Conservation (phyloP, 2,888 invertebrate species). For the Stenurella melanura region DNA sequence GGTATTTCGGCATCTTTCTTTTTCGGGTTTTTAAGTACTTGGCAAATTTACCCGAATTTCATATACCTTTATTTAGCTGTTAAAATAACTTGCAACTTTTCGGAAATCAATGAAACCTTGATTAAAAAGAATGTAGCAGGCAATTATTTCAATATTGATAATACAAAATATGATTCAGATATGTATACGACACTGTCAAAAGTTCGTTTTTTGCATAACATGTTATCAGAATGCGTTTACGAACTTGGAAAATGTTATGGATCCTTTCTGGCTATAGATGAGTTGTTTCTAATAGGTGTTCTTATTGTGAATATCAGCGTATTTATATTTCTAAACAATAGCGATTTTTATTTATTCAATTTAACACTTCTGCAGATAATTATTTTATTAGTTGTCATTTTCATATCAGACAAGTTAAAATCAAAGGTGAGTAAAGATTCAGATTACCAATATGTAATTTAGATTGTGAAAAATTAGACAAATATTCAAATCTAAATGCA, state of each 20-base stretch:
- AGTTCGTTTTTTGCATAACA: slow-evolving; percentile 54
- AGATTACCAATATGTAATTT: neutral
- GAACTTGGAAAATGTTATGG: slow-evolving; percentile 58
- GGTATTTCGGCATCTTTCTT: slow-evolving; percentile 45
- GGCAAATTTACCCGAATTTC: slow-evolving; percentile 59
- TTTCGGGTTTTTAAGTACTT: slow-evolving; percentile 57
- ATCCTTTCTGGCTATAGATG: slow-evolving; percentile 59
- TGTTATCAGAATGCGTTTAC: slow-evolving; percentile 55
- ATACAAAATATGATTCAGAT: slow-evolving; percentile 42
- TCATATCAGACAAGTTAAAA: slow-evolving; percentile 56
- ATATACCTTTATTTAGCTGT: slow-evolving; percentile 58
- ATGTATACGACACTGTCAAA: slow-evolving; percentile 50
- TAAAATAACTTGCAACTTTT: slow-evolving; percentile 50
- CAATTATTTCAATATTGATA: slow-evolving; percentile 42
- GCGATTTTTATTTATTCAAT: slow-evolving; percentile 49
- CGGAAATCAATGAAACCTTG: slow-evolving; percentile 52
- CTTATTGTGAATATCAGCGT: slow-evolving; percentile 57
- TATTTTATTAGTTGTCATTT: slow-evolving; percentile 51
- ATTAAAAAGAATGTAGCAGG: slow-evolving; percentile 37
- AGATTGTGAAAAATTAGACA: too few relatives aligned
- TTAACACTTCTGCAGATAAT: slow-evolving; percentile 53
- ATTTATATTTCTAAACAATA: slow-evolving; percentile 42
- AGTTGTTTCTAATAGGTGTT: slow-evolving; percentile 55
- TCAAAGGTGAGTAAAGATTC: slow-evolving; percentile 48
- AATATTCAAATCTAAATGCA: too few relatives aligned